These are phyloP conservation scores for Trichomalopsis sarcophagae DNA, from an alignment of 1,140 invertebrate species.

Conservation along the genomic window DNA sequence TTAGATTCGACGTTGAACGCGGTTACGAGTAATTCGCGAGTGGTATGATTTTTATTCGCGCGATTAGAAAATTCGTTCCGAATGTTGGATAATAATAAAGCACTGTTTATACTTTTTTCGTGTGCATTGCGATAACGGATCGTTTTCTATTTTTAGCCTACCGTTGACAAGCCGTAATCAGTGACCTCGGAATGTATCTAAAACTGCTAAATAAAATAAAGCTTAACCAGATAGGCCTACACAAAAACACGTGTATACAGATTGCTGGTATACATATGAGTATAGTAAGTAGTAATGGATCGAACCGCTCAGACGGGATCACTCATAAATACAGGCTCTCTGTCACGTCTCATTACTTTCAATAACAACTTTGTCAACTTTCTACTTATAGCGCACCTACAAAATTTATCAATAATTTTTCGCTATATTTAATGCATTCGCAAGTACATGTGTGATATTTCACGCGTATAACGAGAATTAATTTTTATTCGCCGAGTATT, in stretches of 20 bases:
- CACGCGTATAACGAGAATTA: not conserved
- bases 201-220: not conserved
- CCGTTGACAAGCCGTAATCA: not conserved
- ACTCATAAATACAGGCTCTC: not conserved
- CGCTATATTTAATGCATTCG: not conserved
- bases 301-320: not conserved
- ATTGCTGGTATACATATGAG: not conserved
- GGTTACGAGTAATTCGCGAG: too few relatives aligned
- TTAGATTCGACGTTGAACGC: too few relatives aligned
- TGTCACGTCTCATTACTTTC: not conserved
- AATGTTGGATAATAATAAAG: not conserved
- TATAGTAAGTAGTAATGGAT: not conserved
- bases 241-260: not conserved
- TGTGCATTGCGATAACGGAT: not conserved
- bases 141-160: not conserved
- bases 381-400: not conserved
- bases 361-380: conserved; percentile 1
- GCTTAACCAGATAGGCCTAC: not conserved
- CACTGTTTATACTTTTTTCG: not conserved
- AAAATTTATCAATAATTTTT: not conserved
- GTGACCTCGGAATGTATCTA: not conserved
- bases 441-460: not conserved
- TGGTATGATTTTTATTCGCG: too few relatives aligned
- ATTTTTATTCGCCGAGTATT: not conserved
- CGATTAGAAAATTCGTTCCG: not conserved